These are phyloP conservation scores for Mormyrus iriodes DNA, from an alignment of 2,113 vertebrate genomes.

Conservation along the genomic window DNA sequence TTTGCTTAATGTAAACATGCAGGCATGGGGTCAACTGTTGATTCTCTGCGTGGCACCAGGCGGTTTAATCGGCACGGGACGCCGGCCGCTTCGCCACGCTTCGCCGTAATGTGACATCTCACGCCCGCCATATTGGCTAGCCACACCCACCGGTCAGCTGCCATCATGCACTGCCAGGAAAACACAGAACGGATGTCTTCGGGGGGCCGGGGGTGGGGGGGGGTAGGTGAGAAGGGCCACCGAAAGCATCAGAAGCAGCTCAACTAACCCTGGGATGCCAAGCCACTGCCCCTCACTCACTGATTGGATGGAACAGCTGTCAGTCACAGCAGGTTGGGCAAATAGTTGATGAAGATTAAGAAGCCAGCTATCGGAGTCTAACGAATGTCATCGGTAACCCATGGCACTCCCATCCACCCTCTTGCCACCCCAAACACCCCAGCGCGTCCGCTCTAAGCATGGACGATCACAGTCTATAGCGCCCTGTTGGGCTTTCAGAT, in stretches of 20 bases:
- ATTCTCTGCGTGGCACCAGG: not conserved
- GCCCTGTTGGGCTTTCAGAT: not conserved
- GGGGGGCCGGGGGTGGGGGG: not conserved
- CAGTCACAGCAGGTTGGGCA: not conserved
- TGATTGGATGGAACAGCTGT: not conserved
- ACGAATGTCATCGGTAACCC: not conserved
- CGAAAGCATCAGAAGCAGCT: not conserved
- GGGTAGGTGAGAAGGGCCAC: not conserved
- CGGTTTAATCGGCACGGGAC: slow-evolving; percentile 19
- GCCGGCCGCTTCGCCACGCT: not conserved
- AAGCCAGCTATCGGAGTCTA: not conserved
- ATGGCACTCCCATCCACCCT: not conserved
- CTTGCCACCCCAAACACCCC: not conserved
- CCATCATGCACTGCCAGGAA: not conserved
- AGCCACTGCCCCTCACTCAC: not conserved
- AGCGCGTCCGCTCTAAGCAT: not conserved
- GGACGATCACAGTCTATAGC: not conserved
- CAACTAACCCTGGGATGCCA: not conserved
- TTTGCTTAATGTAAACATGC: not conserved
- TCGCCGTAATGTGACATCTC: slow-evolving; percentile 1
- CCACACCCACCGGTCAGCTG: not conserved
- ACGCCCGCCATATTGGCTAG: not conserved
- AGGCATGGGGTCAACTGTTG: not conserved
- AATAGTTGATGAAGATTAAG: not conserved
- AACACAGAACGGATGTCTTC: not conserved